Evolutionary conservation across 2,113 vertebrate species (phyloP).

Genomic region (Aldabrachelys gigantea): DNA sequence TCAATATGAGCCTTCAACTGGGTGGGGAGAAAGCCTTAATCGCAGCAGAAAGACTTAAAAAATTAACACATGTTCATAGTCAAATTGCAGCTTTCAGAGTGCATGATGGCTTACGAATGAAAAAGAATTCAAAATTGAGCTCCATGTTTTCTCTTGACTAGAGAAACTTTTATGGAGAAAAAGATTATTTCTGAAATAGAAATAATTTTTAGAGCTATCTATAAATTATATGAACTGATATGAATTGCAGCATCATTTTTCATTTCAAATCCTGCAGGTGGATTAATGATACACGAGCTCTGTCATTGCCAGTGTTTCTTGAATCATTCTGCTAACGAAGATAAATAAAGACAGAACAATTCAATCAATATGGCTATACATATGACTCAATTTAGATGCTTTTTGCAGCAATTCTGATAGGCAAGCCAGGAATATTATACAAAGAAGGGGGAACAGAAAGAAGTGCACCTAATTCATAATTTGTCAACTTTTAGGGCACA

Average conservation of each 20-base stretch:
- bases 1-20: constrained; percentile 9
- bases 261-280: not conserved
- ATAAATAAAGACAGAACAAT: constrained; percentile 2
- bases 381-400: not conserved
- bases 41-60: not conserved
- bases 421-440: not conserved
- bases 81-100: not conserved
- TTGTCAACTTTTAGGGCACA: not conserved
- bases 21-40: not conserved
- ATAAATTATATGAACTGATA: not conserved
- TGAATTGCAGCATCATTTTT: not conserved
- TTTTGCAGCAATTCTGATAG: not conserved
- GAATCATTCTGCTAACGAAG: not conserved
- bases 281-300: constrained; percentile 13
- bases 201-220: not conserved
- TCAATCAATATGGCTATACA: not conserved
- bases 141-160: not conserved
- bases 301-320: not conserved
- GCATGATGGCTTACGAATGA: not conserved
- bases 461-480: not conserved
- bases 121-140: not conserved
- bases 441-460: not conserved
- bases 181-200: constrained; percentile 10
- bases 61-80: not conserved
- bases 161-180: not conserved